phyloP scores from a whole-genome alignment of 2,113 vertebrate genomes.

The Trogon surrucura region DNA sequence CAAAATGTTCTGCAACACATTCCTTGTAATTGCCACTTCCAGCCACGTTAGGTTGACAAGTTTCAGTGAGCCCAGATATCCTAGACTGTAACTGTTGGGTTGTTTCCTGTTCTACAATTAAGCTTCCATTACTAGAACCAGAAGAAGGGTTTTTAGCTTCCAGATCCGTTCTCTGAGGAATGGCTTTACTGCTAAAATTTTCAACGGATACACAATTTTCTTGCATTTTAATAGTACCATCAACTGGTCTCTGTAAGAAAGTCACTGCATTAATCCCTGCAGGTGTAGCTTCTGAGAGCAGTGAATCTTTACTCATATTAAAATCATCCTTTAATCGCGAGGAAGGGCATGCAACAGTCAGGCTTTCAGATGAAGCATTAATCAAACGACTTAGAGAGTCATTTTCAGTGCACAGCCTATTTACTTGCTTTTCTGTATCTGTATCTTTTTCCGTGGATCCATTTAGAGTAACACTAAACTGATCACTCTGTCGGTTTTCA shows the following conservation, averaged over 20 bases:
- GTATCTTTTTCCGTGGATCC: slow-evolving; percentile 73
- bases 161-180: slow-evolving; percentile 55
- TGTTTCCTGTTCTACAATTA: slow-evolving; percentile 38
- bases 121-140: slow-evolving; percentile 44
- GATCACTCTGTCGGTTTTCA: slow-evolving; percentile 73
- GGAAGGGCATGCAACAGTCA: slow-evolving; percentile 42
- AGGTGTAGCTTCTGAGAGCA: slow-evolving; percentile 47
- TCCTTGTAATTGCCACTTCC: slow-evolving; percentile 62
- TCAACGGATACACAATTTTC: slow-evolving; percentile 49
- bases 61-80: slow-evolving; percentile 45
- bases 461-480: slow-evolving; percentile 74
- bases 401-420: slow-evolving; percentile 56
- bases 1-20: slow-evolving; percentile 54
- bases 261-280: slow-evolving; percentile 67
- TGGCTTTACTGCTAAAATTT: slow-evolving; percentile 56
- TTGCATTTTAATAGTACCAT: slow-evolving; percentile 59
- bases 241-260: slow-evolving; percentile 61
- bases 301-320: slow-evolving; percentile 55
- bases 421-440: slow-evolving; percentile 73
- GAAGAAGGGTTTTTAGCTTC: slow-evolving; percentile 57
- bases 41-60: slow-evolving; percentile 37
- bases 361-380: slow-evolving; percentile 65
- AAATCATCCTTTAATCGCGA: slow-evolving; percentile 70
- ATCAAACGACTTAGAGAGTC: slow-evolving; percentile 58
- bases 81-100: slow-evolving; percentile 46